Conservation (phyloP, 2,797 vertebrate species). For the Orestias chungarensis region DNA sequence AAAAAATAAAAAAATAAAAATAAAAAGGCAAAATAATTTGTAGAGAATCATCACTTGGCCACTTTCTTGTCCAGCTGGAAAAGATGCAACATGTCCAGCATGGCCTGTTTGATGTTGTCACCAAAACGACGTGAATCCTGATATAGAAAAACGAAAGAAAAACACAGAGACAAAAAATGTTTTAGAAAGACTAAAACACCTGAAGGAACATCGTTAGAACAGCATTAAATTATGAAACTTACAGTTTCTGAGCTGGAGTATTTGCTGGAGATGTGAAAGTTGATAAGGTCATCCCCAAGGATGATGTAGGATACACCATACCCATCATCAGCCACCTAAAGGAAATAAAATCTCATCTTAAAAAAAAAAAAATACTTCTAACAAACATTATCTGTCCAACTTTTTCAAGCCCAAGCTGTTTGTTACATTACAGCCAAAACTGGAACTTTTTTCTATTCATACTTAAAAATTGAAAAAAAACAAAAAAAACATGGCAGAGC, state of each 20-base stretch:
- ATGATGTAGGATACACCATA: constrained; percentile 97
- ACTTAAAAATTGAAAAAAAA: neutral
- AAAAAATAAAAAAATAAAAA: neutral
- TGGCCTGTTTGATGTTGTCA: constrained; percentile 83
- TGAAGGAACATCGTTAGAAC: neutral
- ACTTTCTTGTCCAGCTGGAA: constrained; percentile 79
- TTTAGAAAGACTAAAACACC: neutral
- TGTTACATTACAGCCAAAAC: neutral
- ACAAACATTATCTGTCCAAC: neutral
- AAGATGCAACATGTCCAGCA: constrained; percentile 87
- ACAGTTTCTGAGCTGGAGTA: constrained; percentile 91
- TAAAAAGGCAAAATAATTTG: too few relatives aligned
- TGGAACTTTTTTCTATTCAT: neutral
- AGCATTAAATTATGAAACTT: constrained; percentile 54
- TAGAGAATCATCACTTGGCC: constrained; percentile 62
- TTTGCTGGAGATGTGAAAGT: constrained; percentile 97
- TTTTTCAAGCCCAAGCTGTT: neutral
- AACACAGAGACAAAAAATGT: neutral
- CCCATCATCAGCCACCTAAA: constrained; percentile 94
- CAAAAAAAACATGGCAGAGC: neutral
- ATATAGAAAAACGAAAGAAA: constrained; percentile 10
- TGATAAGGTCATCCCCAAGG: constrained; percentile 88
- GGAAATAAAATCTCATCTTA: neutral
- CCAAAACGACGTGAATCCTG: constrained; percentile 97
- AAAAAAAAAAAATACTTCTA: too few relatives aligned